phyloP scores from a whole-genome alignment of 2,797 vertebrate genomes.

The Oreortyx pictus region DNA sequence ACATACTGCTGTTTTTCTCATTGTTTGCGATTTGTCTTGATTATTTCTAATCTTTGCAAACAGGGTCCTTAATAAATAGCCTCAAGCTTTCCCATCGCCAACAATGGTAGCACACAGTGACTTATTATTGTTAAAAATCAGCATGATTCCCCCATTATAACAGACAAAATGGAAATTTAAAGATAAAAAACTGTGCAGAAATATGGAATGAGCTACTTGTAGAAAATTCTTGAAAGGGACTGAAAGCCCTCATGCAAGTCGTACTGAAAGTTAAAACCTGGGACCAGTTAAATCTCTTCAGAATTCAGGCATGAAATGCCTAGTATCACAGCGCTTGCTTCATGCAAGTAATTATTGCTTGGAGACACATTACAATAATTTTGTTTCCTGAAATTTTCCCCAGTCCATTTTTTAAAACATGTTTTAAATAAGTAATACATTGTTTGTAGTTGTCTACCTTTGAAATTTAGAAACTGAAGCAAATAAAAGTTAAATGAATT shows the following conservation, averaged over 20 bases:
- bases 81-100: neutral
- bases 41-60: neutral
- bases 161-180: neutral
- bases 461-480: slow-evolving; percentile 63
- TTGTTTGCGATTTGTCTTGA: neutral
- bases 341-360: slow-evolving; percentile 41
- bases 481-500: slow-evolving; percentile 49
- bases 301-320: slow-evolving; percentile 61
- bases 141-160: neutral
- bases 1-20: neutral
- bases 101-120: neutral
- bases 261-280: slow-evolving; percentile 31
- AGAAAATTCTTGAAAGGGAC: slow-evolving; percentile 33
- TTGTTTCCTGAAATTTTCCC: slow-evolving; percentile 64
- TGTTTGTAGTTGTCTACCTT: slow-evolving; percentile 52
- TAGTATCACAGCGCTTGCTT: slow-evolving; percentile 51
- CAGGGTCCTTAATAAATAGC: neutral
- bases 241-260: neutral
- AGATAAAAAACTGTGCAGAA: neutral
- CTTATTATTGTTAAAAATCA: neutral
- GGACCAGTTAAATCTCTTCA: slow-evolving; percentile 49
- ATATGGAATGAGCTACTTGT: slow-evolving; percentile 19
- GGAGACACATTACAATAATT: slow-evolving; percentile 70
- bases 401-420: slow-evolving; percentile 42
- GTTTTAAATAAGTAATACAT: slow-evolving; percentile 55